phyloP scores from a whole-genome alignment of 2,888 invertebrate species.

The Dastarcus helophoroides region DNA sequence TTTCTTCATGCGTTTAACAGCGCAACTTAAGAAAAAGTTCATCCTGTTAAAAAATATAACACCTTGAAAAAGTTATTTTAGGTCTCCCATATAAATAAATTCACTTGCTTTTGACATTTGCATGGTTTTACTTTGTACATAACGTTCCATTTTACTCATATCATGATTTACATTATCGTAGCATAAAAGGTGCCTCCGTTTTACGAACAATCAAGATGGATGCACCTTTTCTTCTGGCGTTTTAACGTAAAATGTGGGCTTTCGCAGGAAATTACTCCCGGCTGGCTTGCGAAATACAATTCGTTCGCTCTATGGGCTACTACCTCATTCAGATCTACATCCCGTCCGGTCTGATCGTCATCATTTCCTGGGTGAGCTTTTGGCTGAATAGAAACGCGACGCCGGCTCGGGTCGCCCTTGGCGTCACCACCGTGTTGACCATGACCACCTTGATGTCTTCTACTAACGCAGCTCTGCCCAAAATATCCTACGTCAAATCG shows the following conservation, averaged over 20 bases:
- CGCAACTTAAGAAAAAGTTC: too few species aligned
- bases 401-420: constrained; percentile 85
- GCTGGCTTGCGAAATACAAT: constrained; percentile 91
- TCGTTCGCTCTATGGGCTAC: constrained; percentile 96
- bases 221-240: too few species aligned
- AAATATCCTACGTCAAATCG: constrained; percentile 95
- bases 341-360: constrained; percentile 92
- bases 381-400: constrained; percentile 94
- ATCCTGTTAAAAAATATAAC: not conserved
- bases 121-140: not conserved
- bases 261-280: constrained; percentile 84
- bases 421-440: constrained; percentile 92
- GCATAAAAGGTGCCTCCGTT: too few species aligned
- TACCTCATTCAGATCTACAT: constrained; percentile 98
- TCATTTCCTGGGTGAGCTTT: constrained; percentile 95
- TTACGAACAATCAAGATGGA: not conserved
- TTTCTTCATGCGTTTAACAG: too few species aligned
- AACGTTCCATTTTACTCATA: too few species aligned
- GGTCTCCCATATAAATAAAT: too few species aligned
- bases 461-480: constrained; percentile 91
- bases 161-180: constrained; percentile 1
- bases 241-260: too few species aligned
- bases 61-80: constrained; percentile 26
- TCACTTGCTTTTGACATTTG: not conserved
- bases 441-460: constrained; percentile 98